Conservation (phyloP, 2,888 invertebrate genomes). For the Lycaena phlaeas region DNA sequence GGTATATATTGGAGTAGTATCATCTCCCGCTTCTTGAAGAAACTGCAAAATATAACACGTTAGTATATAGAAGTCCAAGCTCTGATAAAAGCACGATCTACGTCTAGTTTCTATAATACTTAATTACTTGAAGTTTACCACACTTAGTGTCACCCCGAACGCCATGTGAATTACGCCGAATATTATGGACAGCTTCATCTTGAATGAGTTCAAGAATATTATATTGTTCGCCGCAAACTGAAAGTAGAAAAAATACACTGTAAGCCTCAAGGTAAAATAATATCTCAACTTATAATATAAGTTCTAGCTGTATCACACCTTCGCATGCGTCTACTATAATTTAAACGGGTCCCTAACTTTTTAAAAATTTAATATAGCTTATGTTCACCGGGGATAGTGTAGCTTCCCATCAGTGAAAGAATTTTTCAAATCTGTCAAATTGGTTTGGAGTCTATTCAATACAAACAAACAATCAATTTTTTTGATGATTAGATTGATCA, state of each 20-base stretch:
- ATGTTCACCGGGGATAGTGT: no score
- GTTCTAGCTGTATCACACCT: no score
- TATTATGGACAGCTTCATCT: constrained; percentile 83
- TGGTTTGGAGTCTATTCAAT: no score
- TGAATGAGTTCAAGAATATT: constrained; percentile 81
- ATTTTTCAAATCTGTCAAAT: no score
- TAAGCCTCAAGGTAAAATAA: no score
- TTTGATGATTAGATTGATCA: no score
- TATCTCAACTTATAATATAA: no score
- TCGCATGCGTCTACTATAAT: no score
- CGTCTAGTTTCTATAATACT: constrained; percentile 63
- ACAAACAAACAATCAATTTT: no score
- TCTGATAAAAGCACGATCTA: constrained; percentile 12
- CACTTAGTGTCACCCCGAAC: constrained; percentile 79
- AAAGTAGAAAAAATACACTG: constrained; percentile 28
- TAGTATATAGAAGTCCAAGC: not conserved
- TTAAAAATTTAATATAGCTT: no score
- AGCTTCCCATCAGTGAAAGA: no score
- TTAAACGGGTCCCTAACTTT: no score
- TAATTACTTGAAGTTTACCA: constrained; percentile 75
- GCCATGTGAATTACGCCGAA: constrained; percentile 83
- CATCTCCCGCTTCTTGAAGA: constrained; percentile 59
- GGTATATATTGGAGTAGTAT: constrained; percentile 79
- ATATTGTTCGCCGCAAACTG: constrained; percentile 77
- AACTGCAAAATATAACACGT: constrained; percentile 37